Base-by-base conservation (phyloP, 1,140 invertebrate genomes). In the Hydropsyche tenuis region DNA sequence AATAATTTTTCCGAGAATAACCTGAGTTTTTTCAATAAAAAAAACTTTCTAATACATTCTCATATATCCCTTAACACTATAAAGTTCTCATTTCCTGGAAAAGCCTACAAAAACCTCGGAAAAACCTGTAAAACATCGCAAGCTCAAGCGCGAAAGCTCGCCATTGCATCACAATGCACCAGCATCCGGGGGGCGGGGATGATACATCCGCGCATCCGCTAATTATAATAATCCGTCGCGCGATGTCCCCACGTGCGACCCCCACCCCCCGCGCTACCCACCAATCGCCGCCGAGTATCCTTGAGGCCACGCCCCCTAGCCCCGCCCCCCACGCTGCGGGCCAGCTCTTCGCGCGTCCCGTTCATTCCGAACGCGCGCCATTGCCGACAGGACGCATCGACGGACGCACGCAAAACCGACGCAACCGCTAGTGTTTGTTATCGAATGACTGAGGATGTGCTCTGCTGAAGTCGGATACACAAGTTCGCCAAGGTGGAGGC, bases 261-360 rank as follows among this genome's bases (percentile, higher is more conserved):
- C 30, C 30, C 30, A 9, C 30, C 30, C 9, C 30, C 30, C 30
- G 30, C 30, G 65, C 25, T 30, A n/a, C 9, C 25, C 65, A 81
- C 80, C 81, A 81, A 51, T 81, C 43, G 16, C 46, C 42, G 43
- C 48, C 80, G 75, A 79, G 81, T 81, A 81, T 81, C 81, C 78
- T 64, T 74, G 78, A 69, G 74, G 75, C 74, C 71, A 45, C 78
- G 77, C 78, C 78, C 79, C 78, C 76, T 78, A 75, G 78, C 70
- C 66, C 69, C 76, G 79, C 77, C 78, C 75, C 25, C 64, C 48
- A 6, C 30, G 45, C 12, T 42, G 23, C 42, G 68, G 60, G 7
- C 5, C 20, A n/a, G n/a, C 30, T 23, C 12, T 42, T 14, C 42
- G 68, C 42, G 7, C 5, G 14, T 16, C 9, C 14, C 16, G 65